These are phyloP conservation scores for Stenopsyche tienmushanensis DNA, from an alignment of 1,140 invertebrate species.

Conservation along the genomic window DNA sequence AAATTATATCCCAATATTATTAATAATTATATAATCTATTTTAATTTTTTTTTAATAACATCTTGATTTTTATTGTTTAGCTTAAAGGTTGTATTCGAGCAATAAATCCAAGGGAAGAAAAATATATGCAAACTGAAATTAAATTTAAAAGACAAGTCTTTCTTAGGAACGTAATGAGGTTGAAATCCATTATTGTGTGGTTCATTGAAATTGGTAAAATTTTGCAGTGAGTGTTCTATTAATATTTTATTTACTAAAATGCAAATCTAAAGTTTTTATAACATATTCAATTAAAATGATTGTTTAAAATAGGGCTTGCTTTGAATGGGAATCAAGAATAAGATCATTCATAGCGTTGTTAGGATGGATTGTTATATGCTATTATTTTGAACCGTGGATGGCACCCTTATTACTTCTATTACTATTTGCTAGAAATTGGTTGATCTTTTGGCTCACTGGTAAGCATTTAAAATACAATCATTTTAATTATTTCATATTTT, in stretches of 20 bases:
- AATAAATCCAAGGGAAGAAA: constrained; percentile 93
- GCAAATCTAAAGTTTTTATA: constrained; percentile 1
- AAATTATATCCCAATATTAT: constrained; percentile 2
- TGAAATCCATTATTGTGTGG: constrained; percentile 86
- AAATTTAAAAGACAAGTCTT: constrained; percentile 96
- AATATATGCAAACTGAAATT: constrained; percentile 90
- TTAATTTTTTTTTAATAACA: neutral
- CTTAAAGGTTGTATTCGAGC: constrained; percentile 86
- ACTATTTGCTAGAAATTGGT: constrained; percentile 67
- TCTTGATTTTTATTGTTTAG: constrained; percentile 49
- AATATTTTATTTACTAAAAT: constrained; percentile 8
- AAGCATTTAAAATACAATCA: constrained; percentile 10
- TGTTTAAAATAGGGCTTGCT: constrained; percentile 73
- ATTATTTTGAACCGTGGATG: constrained; percentile 88
- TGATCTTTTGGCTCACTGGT: constrained; percentile 60
- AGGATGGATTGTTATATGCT: constrained; percentile 77
- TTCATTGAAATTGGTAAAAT: constrained; percentile 89
- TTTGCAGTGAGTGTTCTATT: constrained; percentile 73
- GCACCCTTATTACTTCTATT: constrained; percentile 74
- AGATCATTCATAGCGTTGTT: constrained; percentile 85
- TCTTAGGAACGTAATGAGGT: constrained; percentile 88
- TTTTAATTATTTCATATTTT: constrained; percentile 14
- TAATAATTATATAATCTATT: neutral
- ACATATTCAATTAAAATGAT: neutral
- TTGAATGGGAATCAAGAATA: constrained; percentile 94